Conservation (phyloP, 2,888 invertebrate species). For the Noctua janthe region DNA sequence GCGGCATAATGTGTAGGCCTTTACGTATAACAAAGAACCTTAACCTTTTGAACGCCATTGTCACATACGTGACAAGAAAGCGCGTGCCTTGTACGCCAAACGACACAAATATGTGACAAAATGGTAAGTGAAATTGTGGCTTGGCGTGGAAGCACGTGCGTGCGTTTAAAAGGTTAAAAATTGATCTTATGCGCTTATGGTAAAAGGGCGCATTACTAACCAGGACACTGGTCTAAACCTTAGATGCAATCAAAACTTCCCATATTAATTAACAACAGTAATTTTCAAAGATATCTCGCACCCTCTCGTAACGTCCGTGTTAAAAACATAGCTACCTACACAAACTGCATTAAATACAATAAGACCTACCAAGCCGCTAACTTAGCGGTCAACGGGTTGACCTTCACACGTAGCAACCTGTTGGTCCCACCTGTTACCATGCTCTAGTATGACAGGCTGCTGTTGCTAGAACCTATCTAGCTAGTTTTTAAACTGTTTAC, state of each 20-base stretch:
- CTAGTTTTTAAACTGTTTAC: slow-evolving; percentile 16
- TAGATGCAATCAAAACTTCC: background rate
- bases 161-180: too few species aligned
- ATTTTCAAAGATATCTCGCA: too few species aligned
- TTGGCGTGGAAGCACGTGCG: too few species aligned
- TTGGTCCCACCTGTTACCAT: slow-evolving; percentile 25
- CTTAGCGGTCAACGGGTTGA: slow-evolving; percentile 34
- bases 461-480: background rate
- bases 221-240: background rate
- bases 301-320: too few species aligned
- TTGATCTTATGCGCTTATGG: too few species aligned
- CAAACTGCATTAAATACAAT: background rate
- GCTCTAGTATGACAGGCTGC: background rate
- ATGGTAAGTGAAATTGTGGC: too few species aligned
- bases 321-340: too few species aligned
- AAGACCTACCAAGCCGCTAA: background rate
- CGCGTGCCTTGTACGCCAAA: too few species aligned
- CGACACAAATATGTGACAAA: too few species aligned
- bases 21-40: too few species aligned
- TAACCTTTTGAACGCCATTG: too few species aligned
- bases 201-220: background rate
- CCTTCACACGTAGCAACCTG: slow-evolving; percentile 22
- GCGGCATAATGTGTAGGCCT: background rate
- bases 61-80: too few species aligned
- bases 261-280: background rate